phyloP scores from a whole-genome alignment of 2,888 invertebrate species.

The Papilio elwesi region DNA sequence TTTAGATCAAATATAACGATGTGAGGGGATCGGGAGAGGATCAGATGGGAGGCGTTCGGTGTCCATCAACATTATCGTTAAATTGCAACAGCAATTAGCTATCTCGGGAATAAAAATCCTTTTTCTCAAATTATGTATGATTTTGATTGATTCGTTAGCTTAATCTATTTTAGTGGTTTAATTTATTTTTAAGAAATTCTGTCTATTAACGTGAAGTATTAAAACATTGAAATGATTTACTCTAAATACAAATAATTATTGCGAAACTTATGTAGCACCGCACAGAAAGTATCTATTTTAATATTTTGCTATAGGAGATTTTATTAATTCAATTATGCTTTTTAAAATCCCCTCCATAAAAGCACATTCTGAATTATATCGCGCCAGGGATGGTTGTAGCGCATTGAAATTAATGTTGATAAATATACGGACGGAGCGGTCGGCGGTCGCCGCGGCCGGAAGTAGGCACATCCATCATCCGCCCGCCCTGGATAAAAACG shows the following conservation, averaged over 20 bases:
- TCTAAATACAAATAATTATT: too few species aligned
- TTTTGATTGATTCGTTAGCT: not conserved
- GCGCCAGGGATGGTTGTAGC: constrained; percentile 44
- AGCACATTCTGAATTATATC: constrained; percentile 10
- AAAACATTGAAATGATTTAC: not conserved
- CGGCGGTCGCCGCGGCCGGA: constrained; percentile 78
- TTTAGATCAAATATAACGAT: constrained; percentile 35
- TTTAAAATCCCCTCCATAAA: constrained; percentile 12
- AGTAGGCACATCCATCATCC: constrained; percentile 81
- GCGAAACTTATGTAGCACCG: not conserved
- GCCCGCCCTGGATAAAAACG: constrained; percentile 83
- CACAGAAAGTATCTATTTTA: not conserved
- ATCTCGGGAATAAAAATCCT: constrained; percentile 26
- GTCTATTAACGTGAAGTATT: too few species aligned
- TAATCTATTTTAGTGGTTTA: not conserved
- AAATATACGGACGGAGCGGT: constrained; percentile 77
- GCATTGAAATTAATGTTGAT: constrained; percentile 79
- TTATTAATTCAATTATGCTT: constrained; percentile 1
- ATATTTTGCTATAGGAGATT: not conserved
- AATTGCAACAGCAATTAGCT: constrained; percentile 57
- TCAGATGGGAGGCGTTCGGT: constrained; percentile 56
- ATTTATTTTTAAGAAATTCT: not conserved
- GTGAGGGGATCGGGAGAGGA: constrained; percentile 47
- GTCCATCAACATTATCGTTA: constrained; percentile 63
- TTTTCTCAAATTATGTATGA: not conserved